These are phyloP conservation scores for Nesidiocoris tenuis DNA, from an alignment of 2,888 invertebrate genomes.

Conservation along the genomic window DNA sequence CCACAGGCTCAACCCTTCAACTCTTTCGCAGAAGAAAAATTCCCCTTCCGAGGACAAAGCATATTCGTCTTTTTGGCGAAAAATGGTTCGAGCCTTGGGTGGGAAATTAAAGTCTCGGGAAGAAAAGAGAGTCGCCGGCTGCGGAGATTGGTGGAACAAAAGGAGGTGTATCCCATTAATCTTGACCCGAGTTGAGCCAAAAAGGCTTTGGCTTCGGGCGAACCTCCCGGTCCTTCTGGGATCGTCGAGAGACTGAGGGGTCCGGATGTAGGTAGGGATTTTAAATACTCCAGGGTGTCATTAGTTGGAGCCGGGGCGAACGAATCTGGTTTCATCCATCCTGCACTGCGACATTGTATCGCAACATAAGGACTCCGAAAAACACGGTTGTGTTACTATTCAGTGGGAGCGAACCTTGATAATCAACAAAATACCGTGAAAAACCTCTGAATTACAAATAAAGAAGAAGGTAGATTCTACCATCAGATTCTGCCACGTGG, in stretches of 20 bases:
- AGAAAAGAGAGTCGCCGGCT: neutral
- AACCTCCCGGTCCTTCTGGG: constrained; percentile 3
- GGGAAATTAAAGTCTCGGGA: constrained; percentile 19
- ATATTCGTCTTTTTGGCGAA: constrained; percentile 32
- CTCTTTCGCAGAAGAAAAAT: constrained; percentile 9
- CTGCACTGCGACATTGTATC: neutral
- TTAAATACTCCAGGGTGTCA: constrained; percentile 43
- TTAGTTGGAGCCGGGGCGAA: constrained; percentile 10
- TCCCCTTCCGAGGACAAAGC: constrained; percentile 27
- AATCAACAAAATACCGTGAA: too few relatives aligned
- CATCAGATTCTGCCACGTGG: too few relatives aligned
- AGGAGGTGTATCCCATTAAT: constrained; percentile 40
- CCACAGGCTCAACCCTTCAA: neutral
- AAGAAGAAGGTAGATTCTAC: too few relatives aligned
- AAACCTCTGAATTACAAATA: too few relatives aligned
- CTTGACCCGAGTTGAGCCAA: constrained; percentile 24
- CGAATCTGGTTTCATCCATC: neutral
- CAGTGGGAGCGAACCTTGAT: too few relatives aligned
- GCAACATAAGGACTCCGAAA: too few relatives aligned
- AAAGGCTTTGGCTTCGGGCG: constrained; percentile 8
- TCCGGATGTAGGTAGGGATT: constrained; percentile 40
- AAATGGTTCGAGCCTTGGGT: neutral
- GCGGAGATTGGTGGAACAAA: constrained; percentile 34
- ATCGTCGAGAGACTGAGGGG: neutral
- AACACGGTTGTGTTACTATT: too few relatives aligned